Percentiles rank a stretch among this genome's conserved stretches.
phyloP scores from a whole-genome alignment of 2,888 invertebrate species.

The Noctua janthina region DNA sequence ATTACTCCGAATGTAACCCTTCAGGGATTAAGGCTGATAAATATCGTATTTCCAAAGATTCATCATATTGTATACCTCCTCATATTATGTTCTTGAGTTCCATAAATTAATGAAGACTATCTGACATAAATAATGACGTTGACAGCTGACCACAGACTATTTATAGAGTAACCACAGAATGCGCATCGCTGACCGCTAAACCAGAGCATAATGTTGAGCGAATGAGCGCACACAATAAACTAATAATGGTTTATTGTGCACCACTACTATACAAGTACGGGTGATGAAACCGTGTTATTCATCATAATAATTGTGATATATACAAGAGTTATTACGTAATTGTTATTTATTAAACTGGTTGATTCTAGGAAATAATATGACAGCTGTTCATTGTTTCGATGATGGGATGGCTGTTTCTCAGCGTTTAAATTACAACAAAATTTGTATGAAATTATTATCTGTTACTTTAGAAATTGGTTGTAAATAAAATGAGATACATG shows the following conservation, averaged over 20 bases:
- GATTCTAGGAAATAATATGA: constrained; percentile 15
- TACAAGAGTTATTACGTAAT: neutral
- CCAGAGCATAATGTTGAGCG: constrained; percentile 36
- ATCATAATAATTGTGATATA: constrained; percentile 36
- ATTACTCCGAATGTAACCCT: neutral
- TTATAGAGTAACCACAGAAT: constrained; percentile 49
- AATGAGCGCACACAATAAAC: constrained; percentile 16
- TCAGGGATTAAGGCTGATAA: neutral
- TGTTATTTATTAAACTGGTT: constrained; percentile 2
- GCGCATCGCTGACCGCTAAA: constrained; percentile 34
- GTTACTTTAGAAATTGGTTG: too few relatives aligned
- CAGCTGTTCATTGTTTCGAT: neutral
- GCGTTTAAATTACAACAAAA: too few relatives aligned
- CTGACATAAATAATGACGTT: constrained; percentile 33
- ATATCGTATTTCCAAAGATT: neutral
- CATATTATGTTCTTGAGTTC: constrained; percentile 27
- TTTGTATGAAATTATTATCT: too few relatives aligned
- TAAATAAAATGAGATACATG: too few relatives aligned
- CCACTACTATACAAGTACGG: neutral
- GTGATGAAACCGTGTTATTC: constrained; percentile 15
- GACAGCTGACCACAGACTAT: constrained; percentile 61
- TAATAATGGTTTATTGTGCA: neutral
- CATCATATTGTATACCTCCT: neutral
- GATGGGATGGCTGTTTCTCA: neutral
- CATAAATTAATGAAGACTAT: neutral